These are phyloP conservation scores for Drosophila hawaiiensis DNA, from an alignment of 2,888 invertebrate species.

Conservation along the genomic window DNA sequence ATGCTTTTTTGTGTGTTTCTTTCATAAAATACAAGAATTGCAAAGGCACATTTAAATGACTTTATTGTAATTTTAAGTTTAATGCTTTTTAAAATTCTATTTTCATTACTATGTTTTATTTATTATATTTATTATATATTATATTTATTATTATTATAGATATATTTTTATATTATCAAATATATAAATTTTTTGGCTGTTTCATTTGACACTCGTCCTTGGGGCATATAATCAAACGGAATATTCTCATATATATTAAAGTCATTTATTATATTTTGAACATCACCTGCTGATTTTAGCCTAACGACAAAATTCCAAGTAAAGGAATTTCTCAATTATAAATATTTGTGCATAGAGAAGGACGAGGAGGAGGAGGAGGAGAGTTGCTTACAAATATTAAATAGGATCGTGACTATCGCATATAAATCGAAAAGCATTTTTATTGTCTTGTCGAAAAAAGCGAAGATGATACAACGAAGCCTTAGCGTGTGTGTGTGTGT, in stretches of 20 bases:
- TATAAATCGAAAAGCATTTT: slow-evolving; percentile 55
- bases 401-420: slow-evolving; percentile 58
- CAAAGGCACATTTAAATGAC: slow-evolving; percentile 12
- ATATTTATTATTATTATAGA: neutral
- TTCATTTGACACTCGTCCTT: slow-evolving; percentile 30
- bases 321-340: slow-evolving; percentile 67
- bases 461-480: slow-evolving; percentile 47
- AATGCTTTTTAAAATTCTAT: neutral
- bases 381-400: slow-evolving; percentile 33
- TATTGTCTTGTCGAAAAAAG: slow-evolving; percentile 54
- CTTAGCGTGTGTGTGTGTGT: slow-evolving; percentile 25
- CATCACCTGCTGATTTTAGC: slow-evolving; percentile 64
- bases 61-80: neutral
- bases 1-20: slow-evolving; percentile 20
- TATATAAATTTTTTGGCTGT: slow-evolving; percentile 1
- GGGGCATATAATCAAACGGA: slow-evolving; percentile 64
- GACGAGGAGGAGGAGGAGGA: neutral
- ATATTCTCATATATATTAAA: slow-evolving; percentile 48
- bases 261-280: slow-evolving; percentile 58
- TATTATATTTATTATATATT: neutral
- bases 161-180: neutral
- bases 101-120: neutral
- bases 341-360: slow-evolving; percentile 7
- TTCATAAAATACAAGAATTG: slow-evolving; percentile 8
- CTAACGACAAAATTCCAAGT: slow-evolving; percentile 64